phyloP scores from a whole-genome alignment of 2,888 invertebrate genomes.

The Drosophila mimica region DNA sequence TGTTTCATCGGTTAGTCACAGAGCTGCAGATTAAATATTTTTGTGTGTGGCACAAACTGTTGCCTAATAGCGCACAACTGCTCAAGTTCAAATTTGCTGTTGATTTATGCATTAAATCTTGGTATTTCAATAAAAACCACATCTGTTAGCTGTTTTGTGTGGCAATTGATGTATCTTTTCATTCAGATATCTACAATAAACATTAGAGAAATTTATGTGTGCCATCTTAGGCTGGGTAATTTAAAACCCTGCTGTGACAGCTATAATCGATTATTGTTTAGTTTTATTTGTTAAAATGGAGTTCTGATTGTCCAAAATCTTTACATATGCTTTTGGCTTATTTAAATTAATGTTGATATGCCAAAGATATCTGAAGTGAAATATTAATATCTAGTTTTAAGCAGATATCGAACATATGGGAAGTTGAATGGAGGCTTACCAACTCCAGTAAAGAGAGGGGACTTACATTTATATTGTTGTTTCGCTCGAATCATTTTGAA shows the following conservation, averaged over 20 bases:
- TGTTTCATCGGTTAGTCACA: constrained; percentile 57
- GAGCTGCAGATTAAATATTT: background rate
- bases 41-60: constrained; percentile 26
- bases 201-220: background rate
- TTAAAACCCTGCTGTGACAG: background rate
- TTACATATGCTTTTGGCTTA: background rate
- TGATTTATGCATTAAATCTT: constrained; percentile 24
- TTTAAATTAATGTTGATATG: background rate
- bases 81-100: constrained; percentile 34
- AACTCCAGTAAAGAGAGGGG: background rate
- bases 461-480: background rate
- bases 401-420: background rate
- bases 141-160: constrained; percentile 1
- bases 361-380: background rate
- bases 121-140: constrained; percentile 17
- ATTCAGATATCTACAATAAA: background rate
- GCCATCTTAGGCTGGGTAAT: background rate
- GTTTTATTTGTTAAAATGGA: no score
- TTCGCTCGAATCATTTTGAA: background rate
- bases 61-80: constrained; percentile 22
- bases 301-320: background rate
- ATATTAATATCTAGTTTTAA: background rate
- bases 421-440: background rate
- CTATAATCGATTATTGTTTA: background rate
- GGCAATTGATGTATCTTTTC: background rate